These are phyloP conservation scores for Prolemur simus DNA, from an alignment of 2,113 vertebrate species.

Conservation along the genomic window DNA sequence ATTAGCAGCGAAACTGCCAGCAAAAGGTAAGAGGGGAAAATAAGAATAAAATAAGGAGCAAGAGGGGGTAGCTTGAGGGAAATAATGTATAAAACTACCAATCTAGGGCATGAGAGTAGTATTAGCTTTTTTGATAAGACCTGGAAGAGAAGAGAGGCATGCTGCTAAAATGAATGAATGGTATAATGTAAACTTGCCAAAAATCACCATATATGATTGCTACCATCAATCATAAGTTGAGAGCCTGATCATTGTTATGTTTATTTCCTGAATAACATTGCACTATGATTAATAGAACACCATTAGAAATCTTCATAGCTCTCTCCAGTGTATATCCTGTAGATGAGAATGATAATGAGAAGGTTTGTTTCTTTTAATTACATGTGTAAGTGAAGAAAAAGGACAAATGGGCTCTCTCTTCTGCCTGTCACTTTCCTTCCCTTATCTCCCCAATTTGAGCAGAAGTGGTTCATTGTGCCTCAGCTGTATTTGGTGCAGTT, in stretches of 20 bases:
- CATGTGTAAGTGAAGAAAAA: neutral
- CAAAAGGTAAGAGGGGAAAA: neutral
- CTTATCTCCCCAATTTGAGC: neutral
- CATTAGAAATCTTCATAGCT: neutral
- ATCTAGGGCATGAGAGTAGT: neutral
- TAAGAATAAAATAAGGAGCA: slow-evolving; percentile 24
- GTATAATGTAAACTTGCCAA: neutral
- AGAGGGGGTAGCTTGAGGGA: neutral
- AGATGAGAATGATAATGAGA: neutral
- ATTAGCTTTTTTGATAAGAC: neutral
- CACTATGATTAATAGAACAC: neutral
- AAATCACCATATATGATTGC: neutral
- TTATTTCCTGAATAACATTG: slow-evolving; percentile 44
- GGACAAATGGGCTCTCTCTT: neutral
- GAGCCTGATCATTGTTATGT: neutral
- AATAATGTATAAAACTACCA: neutral
- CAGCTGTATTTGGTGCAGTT: neutral
- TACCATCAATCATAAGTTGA: neutral
- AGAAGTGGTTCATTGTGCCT: neutral
- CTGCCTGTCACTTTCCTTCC: neutral
- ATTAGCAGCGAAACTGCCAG: neutral
- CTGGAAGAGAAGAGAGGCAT: neutral
- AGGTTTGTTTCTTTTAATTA: neutral
- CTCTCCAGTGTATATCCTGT: neutral
- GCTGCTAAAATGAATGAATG: slow-evolving; percentile 36